phyloP scores from a whole-genome alignment of 2,113 vertebrate genomes.

The Martes martes region DNA sequence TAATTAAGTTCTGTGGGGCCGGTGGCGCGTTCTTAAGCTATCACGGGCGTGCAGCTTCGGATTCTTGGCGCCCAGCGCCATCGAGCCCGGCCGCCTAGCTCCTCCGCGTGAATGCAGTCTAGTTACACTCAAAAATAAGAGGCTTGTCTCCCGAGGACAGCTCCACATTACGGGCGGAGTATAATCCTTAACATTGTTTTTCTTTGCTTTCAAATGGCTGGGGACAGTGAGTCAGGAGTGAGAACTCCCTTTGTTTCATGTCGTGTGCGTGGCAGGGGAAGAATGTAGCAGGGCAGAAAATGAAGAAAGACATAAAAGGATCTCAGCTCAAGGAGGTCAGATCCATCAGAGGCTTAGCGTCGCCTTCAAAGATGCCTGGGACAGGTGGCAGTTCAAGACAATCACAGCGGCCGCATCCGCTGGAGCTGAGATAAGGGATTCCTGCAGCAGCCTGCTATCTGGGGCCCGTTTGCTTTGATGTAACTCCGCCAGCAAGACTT shows the following conservation, averaged over 20 bases:
- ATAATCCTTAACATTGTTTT: constrained; percentile 88
- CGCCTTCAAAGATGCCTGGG: constrained; percentile 99
- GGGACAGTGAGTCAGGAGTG: constrained; percentile 87
- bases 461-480: constrained; percentile 93
- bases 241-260: constrained; percentile 89
- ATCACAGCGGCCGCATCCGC: constrained; percentile 93
- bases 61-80: constrained; percentile 79
- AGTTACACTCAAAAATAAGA: constrained; percentile 85
- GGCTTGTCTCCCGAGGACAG: constrained; percentile 83
- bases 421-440: constrained; percentile 96
- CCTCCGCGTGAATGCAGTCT: constrained; percentile 72
- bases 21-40: constrained; percentile 81
- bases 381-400: constrained; percentile 99
- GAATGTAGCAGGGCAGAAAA: constrained; percentile 96
- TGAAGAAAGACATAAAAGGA: constrained; percentile 99
- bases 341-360: constrained; percentile 96
- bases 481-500: constrained; percentile 90
- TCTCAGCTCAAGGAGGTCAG: constrained; percentile 98
- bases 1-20: constrained; percentile 73
- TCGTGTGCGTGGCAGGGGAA: constrained; percentile 81
- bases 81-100: constrained; percentile 79
- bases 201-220: constrained; percentile 85
- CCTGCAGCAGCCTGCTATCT: constrained; percentile 88
- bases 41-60: constrained; percentile 83
- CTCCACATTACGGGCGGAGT: constrained; percentile 79